Evolutionary conservation across 1,140 invertebrate genomes (phyloP).

Genomic region (Oscheius sp.): DNA sequence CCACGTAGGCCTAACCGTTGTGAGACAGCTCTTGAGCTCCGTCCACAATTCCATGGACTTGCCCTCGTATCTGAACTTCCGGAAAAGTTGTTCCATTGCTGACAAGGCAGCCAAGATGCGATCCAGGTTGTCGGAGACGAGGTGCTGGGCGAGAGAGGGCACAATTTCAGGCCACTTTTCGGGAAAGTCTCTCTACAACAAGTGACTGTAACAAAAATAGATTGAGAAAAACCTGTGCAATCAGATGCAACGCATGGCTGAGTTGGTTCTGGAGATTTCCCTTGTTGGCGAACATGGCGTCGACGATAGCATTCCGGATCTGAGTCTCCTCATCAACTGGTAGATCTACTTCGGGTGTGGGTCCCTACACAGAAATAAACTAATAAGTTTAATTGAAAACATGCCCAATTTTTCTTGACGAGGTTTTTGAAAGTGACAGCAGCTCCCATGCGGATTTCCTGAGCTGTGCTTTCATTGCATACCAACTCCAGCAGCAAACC

Average conservation of each 20-base stretch:
- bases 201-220: not conserved
- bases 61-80: constrained; percentile 89
- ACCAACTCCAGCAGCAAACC: constrained; percentile 79
- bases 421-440: constrained; percentile 94
- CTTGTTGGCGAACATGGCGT: constrained; percentile 23
- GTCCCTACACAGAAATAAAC: not conserved
- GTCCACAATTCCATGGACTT: constrained; percentile 89
- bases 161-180: constrained; percentile 87
- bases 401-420: constrained; percentile 84
- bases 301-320: constrained; percentile 17
- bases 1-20: not conserved
- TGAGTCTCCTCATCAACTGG: constrained; percentile 6
- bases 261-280: constrained; percentile 76
- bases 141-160: constrained; percentile 76
- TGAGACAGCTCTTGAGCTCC: constrained; percentile 79
- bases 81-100: constrained; percentile 92
- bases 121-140: constrained; percentile 76
- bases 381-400: not conserved
- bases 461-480: constrained; percentile 74
- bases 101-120: constrained; percentile 89
- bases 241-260: constrained; percentile 17
- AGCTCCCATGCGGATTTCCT: constrained; percentile 78
- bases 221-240: constrained; percentile 17
- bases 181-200: constrained; percentile 78
- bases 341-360: not conserved